Evolutionary conservation across 2,113 vertebrate species (phyloP).

Genomic region (Acrocephalus kingi): DNA sequence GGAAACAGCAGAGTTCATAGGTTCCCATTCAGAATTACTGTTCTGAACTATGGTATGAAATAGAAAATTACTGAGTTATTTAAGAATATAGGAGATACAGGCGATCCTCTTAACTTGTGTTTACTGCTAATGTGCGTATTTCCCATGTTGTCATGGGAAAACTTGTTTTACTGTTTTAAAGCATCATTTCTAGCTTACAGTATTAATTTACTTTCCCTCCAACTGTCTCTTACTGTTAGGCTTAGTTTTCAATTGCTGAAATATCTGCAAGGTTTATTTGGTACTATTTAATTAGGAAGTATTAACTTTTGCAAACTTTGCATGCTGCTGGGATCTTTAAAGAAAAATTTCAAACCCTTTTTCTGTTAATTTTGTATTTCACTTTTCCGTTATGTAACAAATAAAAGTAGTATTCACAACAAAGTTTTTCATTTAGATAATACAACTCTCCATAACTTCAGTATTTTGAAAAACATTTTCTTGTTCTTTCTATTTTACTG

Average conservation of each 20-base stretch:
- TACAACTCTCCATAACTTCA: neutral
- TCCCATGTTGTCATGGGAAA: neutral
- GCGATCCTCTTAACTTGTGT: neutral
- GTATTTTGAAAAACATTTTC: neutral
- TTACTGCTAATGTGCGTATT: neutral
- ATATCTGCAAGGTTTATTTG: neutral
- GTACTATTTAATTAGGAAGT: neutral
- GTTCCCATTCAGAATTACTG: neutral
- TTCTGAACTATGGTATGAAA: neutral
- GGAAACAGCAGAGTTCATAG: neutral
- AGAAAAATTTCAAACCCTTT: neutral
- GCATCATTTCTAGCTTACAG: neutral
- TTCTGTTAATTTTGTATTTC: neutral
- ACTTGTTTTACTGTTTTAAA: neutral
- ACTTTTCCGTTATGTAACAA: neutral
- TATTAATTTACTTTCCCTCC: neutral
- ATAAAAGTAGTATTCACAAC: neutral
- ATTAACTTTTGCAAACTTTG: neutral
- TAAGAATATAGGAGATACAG: neutral
- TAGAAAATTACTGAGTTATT: neutral
- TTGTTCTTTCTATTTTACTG: slow-evolving; percentile 21
- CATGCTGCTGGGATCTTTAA: neutral
- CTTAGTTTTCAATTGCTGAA: neutral
- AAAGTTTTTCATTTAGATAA: neutral
- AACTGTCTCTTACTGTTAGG: neutral